Base-by-base conservation (phyloP, 2,888 invertebrate genomes). In the Agrochola lota region DNA sequence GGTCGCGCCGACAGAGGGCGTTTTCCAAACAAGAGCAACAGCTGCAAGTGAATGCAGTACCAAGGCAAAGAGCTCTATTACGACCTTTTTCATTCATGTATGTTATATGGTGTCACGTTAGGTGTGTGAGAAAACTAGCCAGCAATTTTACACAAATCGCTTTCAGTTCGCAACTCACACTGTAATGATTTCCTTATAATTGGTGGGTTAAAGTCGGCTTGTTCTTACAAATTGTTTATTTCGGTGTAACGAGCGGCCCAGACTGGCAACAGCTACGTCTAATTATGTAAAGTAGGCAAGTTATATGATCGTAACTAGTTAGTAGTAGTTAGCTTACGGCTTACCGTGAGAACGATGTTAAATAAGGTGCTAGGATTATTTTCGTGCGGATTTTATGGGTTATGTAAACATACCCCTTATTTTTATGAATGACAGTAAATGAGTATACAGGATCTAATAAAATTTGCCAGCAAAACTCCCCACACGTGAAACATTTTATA, bases 171-270 rank as follows among this genome's bases (percentile, higher is more conserved):
- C 62, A 40, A 67, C 76, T 88, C 68, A 35, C n/a, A 78, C 88
- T 80, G 60, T 23, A 71, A 66, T 85, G 81, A 87, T 89, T 89
- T 84, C 80, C 90, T 87, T 88, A 89, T 90, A 89, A 89, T 89
- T 88, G 87, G 89, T 79, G 71, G 79, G 84, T 77, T 87, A 85
- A 89, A 89, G 87, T 87, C 88, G 81, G 85, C 78, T 85, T 85
- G 89, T 89, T 88, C 90, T 84, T 88, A 89, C 89, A 89, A 89
- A 90, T 89, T 90, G 89, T 89, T 89, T 89, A 89, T 90, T 89
- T 89, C 83, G 84, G 87, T 89, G 87, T 89, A 88, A 89, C 89
- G 82, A 88, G 87, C 85, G 81, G 77, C 83, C 80, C 74, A 60
- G 87, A 62, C 88, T 80, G 77, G 82, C 83, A 81, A 88, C 86